A percentile compares a stretch with the other conserved stretches of the same genome.
These are phyloP conservation scores for Hephaestus fuliginosus DNA, from an alignment of 2,797 vertebrate genomes.

Conservation along the genomic window DNA sequence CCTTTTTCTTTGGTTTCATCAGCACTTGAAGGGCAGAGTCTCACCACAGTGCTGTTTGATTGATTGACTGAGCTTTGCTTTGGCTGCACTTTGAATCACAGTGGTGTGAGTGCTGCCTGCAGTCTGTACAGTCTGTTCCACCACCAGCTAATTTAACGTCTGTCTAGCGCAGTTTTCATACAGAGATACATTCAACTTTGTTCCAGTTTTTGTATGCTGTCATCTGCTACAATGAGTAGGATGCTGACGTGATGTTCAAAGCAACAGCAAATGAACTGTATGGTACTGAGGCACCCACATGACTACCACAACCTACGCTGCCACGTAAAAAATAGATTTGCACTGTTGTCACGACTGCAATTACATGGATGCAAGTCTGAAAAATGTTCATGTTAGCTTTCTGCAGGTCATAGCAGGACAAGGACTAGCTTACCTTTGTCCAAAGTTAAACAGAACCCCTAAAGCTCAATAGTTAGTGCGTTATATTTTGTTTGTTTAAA, in stretches of 20 bases:
- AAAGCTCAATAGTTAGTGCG: too few relatives aligned
- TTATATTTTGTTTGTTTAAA: neutral
- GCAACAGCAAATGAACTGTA: neutral
- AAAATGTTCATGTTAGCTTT: neutral
- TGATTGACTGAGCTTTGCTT: slow-evolving; percentile 29
- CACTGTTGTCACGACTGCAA: too few relatives aligned
- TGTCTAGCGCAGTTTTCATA: neutral
- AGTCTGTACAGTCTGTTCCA: slow-evolving; percentile 27
- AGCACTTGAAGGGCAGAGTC: neutral
- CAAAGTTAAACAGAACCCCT: too few relatives aligned
- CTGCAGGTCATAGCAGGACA: neutral
- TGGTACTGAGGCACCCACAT: neutral
- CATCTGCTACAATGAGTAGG: neutral
- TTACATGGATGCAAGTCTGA: neutral
- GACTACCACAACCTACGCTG: too few relatives aligned
- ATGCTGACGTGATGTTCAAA: neutral
- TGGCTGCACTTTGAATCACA: slow-evolving; percentile 19
- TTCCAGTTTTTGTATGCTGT: slow-evolving; percentile 6
- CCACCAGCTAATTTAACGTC: slow-evolving; percentile 1
- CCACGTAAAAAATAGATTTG: neutral
- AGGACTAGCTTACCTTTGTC: too few relatives aligned
- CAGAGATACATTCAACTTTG: neutral
- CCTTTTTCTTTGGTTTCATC: neutral
- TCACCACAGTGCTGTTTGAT: slow-evolving; percentile 21
- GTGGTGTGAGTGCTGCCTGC: slow-evolving; percentile 18